phyloP scores from a whole-genome alignment of 2,113 vertebrate species.

The Dicentrarchus labrax region DNA sequence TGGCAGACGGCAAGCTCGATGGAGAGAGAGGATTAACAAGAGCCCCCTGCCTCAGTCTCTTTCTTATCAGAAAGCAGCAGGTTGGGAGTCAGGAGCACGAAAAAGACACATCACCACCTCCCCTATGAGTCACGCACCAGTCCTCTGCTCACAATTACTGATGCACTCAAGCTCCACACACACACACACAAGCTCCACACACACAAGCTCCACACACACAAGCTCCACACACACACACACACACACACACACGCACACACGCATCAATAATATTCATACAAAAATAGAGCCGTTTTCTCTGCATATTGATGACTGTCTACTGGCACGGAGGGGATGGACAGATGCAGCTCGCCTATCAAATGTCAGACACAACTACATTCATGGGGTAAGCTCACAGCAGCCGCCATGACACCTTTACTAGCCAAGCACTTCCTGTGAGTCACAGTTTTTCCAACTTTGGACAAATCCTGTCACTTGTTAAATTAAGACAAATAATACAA shows the following conservation, averaged over 20 bases:
- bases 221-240: constrained; percentile 5
- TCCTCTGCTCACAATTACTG: constrained; percentile 47
- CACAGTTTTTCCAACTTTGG: constrained; percentile 29
- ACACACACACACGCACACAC: constrained; percentile 29
- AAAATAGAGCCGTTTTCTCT: constrained; percentile 41
- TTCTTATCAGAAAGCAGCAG: constrained; percentile 68
- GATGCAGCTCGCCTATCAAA: constrained; percentile 40
- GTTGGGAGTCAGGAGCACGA: constrained; percentile 54
- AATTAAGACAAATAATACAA: background rate
- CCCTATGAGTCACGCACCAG: constrained; percentile 61
- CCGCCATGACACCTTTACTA: background rate
- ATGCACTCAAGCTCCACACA: constrained; percentile 21
- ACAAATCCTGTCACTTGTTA: background rate
- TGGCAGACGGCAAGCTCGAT: constrained; percentile 50
- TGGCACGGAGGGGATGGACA: constrained; percentile 24
- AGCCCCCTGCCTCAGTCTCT: constrained; percentile 49
- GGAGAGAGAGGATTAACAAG: constrained; percentile 59
- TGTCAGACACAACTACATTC: constrained; percentile 12
- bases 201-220: background rate
- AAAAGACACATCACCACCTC: constrained; percentile 52
- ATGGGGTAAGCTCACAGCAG: constrained; percentile 1
- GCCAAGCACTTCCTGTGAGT: constrained; percentile 29
- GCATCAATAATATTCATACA: constrained; percentile 40
- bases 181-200: constrained; percentile 28
- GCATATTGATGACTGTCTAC: constrained; percentile 38